Percentiles rank a stretch among this genome's conserved stretches.
phyloP scores from a whole-genome alignment of 2,113 vertebrate species.

The Dromiciops gliroides region DNA sequence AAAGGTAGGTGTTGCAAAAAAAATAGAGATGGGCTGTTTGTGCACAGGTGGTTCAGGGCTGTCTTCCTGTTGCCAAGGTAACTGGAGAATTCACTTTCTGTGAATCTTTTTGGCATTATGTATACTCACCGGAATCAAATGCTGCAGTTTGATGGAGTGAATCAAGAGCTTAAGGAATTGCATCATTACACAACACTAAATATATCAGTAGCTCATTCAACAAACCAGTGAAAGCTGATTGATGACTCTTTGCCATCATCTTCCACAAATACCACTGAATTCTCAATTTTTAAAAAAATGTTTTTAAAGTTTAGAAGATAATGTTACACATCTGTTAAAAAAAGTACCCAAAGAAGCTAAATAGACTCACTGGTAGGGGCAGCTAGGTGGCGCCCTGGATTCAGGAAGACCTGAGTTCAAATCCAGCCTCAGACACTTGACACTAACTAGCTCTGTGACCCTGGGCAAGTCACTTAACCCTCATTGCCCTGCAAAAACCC shows the following conservation, averaged over 20 bases:
- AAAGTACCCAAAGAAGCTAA: constrained; percentile 19
- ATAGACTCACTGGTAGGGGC: constrained; percentile 53
- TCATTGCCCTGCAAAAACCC: too few species aligned
- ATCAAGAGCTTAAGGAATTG: constrained; percentile 70
- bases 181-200: constrained; percentile 34
- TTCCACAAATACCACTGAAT: not conserved
- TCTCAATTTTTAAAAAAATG: not conserved
- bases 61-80: constrained; percentile 84
- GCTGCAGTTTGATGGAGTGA: constrained; percentile 65
- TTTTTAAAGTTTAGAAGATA: constrained; percentile 46
- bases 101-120: constrained; percentile 83
- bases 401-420: too few species aligned
- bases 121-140: constrained; percentile 75
- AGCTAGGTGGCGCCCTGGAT: too few species aligned
- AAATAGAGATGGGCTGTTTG: constrained; percentile 68
- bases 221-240: constrained; percentile 32
- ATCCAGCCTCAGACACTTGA: too few species aligned
- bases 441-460: too few species aligned
- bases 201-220: constrained; percentile 26
- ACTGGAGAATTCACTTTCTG: constrained; percentile 86
- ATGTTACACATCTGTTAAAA: not conserved
- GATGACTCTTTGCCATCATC: constrained; percentile 44
- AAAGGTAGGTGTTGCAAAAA: constrained; percentile 75
- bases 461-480: too few species aligned
- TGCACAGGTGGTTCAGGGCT: constrained; percentile 82